Percentiles rank a stretch among this genome's conserved stretches.
phyloP scores from a whole-genome alignment of 2,113 vertebrate genomes.

The Rousettus leschenaultii region DNA sequence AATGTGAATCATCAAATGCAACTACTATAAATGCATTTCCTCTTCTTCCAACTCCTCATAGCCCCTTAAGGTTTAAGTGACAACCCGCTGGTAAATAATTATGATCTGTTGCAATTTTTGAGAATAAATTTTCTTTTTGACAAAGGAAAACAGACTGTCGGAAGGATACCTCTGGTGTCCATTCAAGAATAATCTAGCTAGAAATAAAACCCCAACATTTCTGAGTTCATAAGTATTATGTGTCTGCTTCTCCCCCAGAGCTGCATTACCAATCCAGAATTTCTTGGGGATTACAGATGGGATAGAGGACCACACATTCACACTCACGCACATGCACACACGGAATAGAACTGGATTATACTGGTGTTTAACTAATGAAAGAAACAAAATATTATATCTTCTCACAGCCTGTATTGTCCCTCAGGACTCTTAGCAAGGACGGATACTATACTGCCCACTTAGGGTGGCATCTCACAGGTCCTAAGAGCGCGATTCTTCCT shows the following conservation, averaged over 20 bases:
- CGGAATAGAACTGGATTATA: background rate
- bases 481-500: background rate
- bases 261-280: background rate
- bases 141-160: background rate
- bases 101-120: constrained; percentile 26
- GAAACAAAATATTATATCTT: background rate
- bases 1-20: background rate
- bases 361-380: background rate
- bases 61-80: constrained; percentile 7
- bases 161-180: background rate
- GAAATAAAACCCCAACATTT: background rate
- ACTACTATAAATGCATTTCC: background rate
- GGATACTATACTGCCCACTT: background rate
- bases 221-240: background rate
- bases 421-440: background rate
- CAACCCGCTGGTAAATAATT: constrained; percentile 18
- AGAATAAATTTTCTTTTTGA: constrained; percentile 37
- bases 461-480: background rate
- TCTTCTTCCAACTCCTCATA: background rate
- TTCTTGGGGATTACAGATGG: background rate
- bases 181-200: background rate
- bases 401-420: background rate
- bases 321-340: background rate
- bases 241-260: background rate
- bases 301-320: background rate